Conservation (phyloP, 2,797 vertebrate species). For the Gila robusta region DNA sequence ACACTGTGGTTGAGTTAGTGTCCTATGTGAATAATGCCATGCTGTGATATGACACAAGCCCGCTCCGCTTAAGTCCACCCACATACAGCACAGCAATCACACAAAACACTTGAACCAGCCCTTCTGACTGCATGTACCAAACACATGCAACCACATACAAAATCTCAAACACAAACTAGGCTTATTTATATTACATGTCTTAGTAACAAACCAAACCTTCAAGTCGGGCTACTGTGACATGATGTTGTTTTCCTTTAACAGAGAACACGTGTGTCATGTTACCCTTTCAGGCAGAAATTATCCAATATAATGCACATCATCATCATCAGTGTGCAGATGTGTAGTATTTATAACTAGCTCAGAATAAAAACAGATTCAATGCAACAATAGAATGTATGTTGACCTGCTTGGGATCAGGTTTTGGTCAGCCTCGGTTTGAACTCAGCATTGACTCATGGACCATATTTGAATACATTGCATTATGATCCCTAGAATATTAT, state of each 20-base stretch:
- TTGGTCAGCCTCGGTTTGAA: not conserved
- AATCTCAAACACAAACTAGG: not conserved
- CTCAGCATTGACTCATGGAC: not conserved
- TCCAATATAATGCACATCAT: conserved; percentile 62
- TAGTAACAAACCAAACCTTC: not conserved
- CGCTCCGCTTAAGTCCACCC: conserved; percentile 8
- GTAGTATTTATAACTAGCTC: not conserved
- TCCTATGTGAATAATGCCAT: conserved; percentile 25
- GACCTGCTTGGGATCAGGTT: not conserved
- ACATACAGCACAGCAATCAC: conserved; percentile 4
- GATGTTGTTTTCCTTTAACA: conserved; percentile 62
- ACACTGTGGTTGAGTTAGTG: conserved; percentile 7
- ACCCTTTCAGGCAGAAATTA: conserved; percentile 39
- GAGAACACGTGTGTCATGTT: conserved; percentile 64
- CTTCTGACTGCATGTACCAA: conserved; percentile 7
- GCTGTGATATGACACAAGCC: conserved; percentile 30
- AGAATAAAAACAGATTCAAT: not conserved
- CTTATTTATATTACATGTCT: conserved; percentile 4
- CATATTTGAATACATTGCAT: not conserved
- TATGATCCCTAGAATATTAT: not conserved
- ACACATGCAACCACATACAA: not conserved
- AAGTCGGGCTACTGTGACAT: conserved; percentile 56
- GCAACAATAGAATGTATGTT: not conserved
- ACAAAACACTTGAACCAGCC: conserved; percentile 15
- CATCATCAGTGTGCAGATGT: conserved; percentile 14